These are phyloP conservation scores for Sebastiscus tertius DNA, from an alignment of 2,797 vertebrate genomes.

Conservation along the genomic window DNA sequence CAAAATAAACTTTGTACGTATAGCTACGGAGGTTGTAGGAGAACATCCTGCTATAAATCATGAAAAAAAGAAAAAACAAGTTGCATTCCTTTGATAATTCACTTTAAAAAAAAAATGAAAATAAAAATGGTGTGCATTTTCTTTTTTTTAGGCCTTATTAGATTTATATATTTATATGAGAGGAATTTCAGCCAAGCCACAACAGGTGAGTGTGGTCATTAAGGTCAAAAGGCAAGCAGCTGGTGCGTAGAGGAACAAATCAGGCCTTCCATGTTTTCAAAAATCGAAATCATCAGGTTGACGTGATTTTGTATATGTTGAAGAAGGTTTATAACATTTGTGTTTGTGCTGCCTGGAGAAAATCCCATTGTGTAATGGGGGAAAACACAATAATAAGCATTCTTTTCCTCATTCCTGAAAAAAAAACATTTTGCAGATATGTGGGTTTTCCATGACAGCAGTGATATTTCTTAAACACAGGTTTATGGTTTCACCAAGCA, in stretches of 20 bases:
- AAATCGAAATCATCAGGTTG: background rate
- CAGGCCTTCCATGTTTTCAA: background rate
- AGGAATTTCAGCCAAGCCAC: background rate
- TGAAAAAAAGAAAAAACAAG: too few species aligned
- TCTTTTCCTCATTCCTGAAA: constrained; percentile 42
- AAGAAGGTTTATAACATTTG: background rate
- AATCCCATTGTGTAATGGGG: background rate
- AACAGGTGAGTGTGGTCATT: background rate
- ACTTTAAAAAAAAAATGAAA: too few species aligned
- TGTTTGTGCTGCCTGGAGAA: background rate
- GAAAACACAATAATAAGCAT: constrained; percentile 13
- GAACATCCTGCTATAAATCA: too few species aligned
- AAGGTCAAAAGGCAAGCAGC: background rate
- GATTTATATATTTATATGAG: background rate
- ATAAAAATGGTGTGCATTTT: background rate
- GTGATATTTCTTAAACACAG: constrained; percentile 46
- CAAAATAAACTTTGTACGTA: too few species aligned
- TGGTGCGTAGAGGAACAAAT: constrained; percentile 4
- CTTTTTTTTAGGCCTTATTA: background rate
- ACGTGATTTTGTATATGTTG: background rate
- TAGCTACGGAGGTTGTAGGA: too few species aligned
- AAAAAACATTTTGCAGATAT: constrained; percentile 18
- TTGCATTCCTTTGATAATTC: too few species aligned
- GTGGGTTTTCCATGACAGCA: constrained; percentile 24
- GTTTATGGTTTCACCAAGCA: constrained; percentile 51